These are phyloP conservation scores for Myanophis thanlyinensis DNA, from an alignment of 2,113 vertebrate species.

Conservation along the genomic window DNA sequence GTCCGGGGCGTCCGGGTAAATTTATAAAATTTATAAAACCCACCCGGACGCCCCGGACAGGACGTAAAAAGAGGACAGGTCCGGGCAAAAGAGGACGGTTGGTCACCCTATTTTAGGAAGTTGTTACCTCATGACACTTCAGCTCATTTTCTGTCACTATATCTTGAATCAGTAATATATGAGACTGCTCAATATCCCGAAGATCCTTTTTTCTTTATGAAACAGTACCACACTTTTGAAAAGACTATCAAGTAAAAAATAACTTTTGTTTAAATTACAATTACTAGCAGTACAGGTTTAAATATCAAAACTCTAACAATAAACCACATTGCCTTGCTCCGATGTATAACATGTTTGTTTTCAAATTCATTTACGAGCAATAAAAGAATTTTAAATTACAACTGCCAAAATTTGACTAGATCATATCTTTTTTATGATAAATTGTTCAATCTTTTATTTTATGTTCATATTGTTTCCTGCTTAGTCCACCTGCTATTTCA, in stretches of 20 bases:
- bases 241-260: neutral
- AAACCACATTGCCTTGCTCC: neutral
- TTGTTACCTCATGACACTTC: neutral
- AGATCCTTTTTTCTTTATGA: neutral
- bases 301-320: neutral
- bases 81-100: too few relatives aligned
- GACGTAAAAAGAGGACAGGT: too few relatives aligned
- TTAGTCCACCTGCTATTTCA: neutral
- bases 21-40: too few relatives aligned
- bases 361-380: conserved; percentile 6
- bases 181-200: conserved; percentile 6
- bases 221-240: neutral
- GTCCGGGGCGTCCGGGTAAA: too few relatives aligned
- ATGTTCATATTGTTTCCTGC: conserved; percentile 13
- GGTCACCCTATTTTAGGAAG: too few relatives aligned
- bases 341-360: neutral
- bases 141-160: neutral
- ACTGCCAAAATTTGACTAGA: neutral
- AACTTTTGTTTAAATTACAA: neutral
- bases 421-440: conserved; percentile 10
- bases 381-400: conserved; percentile 16
- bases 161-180: neutral
- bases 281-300: conserved; percentile 16
- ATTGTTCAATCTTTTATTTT: conserved; percentile 10
- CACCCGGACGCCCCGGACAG: too few relatives aligned